Base-by-base conservation (phyloP, 2,113 vertebrate genomes). In the Variabilichromis moorii region DNA sequence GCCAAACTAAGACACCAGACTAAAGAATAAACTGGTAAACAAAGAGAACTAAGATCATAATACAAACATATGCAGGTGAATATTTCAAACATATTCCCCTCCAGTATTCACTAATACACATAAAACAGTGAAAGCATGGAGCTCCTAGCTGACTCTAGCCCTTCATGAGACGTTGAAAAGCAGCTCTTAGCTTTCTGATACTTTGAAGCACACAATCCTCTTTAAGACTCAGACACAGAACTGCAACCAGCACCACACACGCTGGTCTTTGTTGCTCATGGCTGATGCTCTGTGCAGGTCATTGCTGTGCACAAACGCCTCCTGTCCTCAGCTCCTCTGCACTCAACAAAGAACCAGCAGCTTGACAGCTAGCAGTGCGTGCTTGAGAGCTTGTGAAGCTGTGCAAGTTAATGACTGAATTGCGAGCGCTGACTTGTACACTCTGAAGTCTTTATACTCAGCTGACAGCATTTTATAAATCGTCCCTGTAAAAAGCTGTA, bases 101-200 rank as follows among this genome's bases (percentile, higher is more conserved):
- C 2, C 59, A 63, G 31, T 19, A 1, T 35, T 63, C 59, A n/a
- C 16, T 63, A 2, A 63, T n/a, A 11, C 31, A 63, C 2, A 16
- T 63, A 63, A 63, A 35, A 63, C 9, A 3, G 59, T 63, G 17
- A 35, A 63, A 63, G 31, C 59, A n/a, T 19, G 59, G 59, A 10
- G 31, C 59, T 63, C 0, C 59, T 33, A 61, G 59, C 16, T 35
- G 17, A 35, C 6, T 63, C 3, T 7, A 19, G 9, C 31, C 6
- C 1, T 35, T 16, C 6, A 35, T 11, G 59, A 35, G 59, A n/a
- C 0, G 4, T 1, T 63, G 17, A 63, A 63, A 63, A 35, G 0
- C 17, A 63, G 31, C 59, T 0, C 6, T 35, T 3, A 33, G 59
- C 28, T 63, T 63, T 33, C 28, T 61, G 0, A 28, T 57, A 57